Base-by-base conservation (phyloP, 1,140 invertebrate genomes). In the Trichomalopsis sarcophagae region DNA sequence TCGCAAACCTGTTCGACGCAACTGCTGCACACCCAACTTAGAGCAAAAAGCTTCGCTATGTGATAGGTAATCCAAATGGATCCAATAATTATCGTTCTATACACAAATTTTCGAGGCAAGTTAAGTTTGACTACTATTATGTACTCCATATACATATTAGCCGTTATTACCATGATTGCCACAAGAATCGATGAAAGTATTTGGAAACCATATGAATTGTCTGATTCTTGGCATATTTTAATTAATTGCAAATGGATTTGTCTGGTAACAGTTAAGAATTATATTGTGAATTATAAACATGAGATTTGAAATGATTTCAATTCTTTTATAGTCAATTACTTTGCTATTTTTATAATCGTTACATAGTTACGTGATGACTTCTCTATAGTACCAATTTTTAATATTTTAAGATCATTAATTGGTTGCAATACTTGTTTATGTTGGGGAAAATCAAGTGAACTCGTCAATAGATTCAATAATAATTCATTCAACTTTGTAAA, bases 241-340 rank as follows among this genome's bases (percentile, higher is more conserved):
- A 87, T 73, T 62, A 90, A 73, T 71, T 88, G 84, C 4, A 90
- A 74, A 33, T 90, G 89, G 36, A 88, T 77, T 84, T 87, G 84
- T 36, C 90, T 90, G 62, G 40, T 44, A 10, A 44, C 40, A 44
- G 1, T 44, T 7, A 44, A 44, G 6, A 44, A 44, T 27, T 27
- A 27, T 44, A 44, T 44, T 44, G 10, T 44, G 1, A 7, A 10
- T 44, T 44, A 44, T 44, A 14, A 75, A 75, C 33, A 21, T 66
- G 21, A 66, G 0, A 36, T 21, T 66, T 17, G 14, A 66, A 66
- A 66, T 66, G 1, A 66, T 66, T 66, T n/a, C 14, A 17, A 66
- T 21, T 6, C 13, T 44, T 44, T 44, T 36, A 76, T 36, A 76
- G 11, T 76, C 55, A 62, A 71, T 36, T 75, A 76, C 73, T 76